Percentiles rank a stretch among this genome's conserved stretches.
These are phyloP conservation scores for Tadarida brasiliensis DNA, from an alignment of 2,797 vertebrate species.

Conservation along the genomic window DNA sequence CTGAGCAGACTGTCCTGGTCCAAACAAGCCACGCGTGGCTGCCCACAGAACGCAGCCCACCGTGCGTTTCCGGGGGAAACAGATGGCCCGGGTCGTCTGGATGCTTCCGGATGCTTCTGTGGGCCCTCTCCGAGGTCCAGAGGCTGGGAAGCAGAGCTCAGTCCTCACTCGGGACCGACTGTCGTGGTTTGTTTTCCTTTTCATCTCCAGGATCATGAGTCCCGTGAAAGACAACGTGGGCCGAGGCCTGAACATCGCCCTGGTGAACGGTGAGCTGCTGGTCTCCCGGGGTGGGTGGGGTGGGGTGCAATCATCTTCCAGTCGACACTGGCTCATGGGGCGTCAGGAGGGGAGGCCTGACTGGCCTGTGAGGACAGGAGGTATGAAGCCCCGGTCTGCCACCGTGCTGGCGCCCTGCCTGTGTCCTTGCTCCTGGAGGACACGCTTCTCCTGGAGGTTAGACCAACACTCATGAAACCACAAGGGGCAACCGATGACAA, in stretches of 20 bases:
- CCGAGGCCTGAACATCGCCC: conserved; percentile 92
- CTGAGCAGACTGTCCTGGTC: neutral
- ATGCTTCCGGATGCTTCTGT: neutral
- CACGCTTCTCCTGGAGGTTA: neutral
- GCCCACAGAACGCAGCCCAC: neutral
- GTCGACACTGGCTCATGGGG: rapidly evolving
- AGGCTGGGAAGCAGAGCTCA: neutral
- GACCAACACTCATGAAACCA: neutral
- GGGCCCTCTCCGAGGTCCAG: neutral
- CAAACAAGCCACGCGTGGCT: neutral
- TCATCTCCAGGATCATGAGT: conserved; percentile 92
- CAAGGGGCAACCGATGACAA: neutral
- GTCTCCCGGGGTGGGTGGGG: neutral
- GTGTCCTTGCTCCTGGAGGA: neutral
- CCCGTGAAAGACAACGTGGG: conserved; percentile 91
- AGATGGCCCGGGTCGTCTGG: neutral
- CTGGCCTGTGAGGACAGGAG: neutral
- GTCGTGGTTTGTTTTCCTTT: neutral
- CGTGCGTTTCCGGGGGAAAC: neutral
- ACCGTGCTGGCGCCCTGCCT: too few species aligned
- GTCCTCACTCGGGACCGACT: rapidly evolving
- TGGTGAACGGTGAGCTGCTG: conserved; percentile 92
- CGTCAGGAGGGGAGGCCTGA: too few species aligned
- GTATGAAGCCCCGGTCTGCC: neutral
- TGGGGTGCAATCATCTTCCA: neutral